Evolutionary conservation across 2,888 invertebrate genomes (phyloP), one percentile per base, ranked within the genome.

Genomic region (Lasioglossum villosulum): DNA sequence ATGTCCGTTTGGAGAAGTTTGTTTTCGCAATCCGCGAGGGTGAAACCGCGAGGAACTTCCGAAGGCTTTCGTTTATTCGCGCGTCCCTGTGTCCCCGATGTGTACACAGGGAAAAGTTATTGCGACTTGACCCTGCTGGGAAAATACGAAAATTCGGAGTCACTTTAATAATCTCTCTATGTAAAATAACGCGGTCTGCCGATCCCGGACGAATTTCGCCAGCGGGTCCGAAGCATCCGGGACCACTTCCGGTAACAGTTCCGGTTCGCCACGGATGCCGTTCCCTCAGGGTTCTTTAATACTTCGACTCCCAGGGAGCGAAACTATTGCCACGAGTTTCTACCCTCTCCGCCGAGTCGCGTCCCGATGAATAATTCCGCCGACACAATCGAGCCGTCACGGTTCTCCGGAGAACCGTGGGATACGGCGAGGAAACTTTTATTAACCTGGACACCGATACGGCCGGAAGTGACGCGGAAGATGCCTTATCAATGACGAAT

Each of bases 71-170:
- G 66, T 66, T 66, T 66, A 19, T 66, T 66, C 66, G 14, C 5
- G 2, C 12, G 59, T 27, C n/a, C 8, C 56, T 27, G n/a, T 12
- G 4, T 10, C 27, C 16, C 14, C 16, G 30, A 37, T 30, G n/a
- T 45, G 27, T 70, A 34, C 23, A 16, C 27, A 14, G 4, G 2
- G 37, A 14, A 56, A 8, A 52, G 66, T 78, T 74, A 42, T 66
- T 59, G 42, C 72, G 52, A 63, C 16, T 4, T 63, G 37, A 10
- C 30, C 45, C 23, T 27, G 48, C 71, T 75, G 79, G 23, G 71
- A 52, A 74, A 82, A 74, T 74, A 83, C 19, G 78, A 70, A 78
- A 82, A 70, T 82, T 30, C 68, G 23, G 34, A 0, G n/a, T 27
- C 42, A 19, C 14, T 74, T 82, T 78, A 52, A 80, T 73, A 78